A percentile compares a stretch with the other conserved stretches of the same genome.
phyloP scores from a whole-genome alignment of 2,113 vertebrate species.

The Phalacrocorax aristotelis region DNA sequence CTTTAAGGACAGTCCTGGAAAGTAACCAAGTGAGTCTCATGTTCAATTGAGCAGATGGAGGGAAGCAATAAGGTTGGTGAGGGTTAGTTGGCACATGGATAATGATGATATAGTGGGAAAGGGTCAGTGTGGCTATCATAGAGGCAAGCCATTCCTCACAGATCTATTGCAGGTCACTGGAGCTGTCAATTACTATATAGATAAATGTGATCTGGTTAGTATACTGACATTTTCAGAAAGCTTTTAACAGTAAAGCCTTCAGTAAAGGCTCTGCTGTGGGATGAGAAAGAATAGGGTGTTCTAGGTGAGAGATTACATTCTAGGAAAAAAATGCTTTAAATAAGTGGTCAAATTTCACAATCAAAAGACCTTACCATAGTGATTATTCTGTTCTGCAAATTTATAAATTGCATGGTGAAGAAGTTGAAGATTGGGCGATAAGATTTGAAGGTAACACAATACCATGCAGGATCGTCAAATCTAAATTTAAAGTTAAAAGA shows the following conservation, averaged over 20 bases:
- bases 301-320: background rate
- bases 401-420: background rate
- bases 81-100: background rate
- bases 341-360: conserved; percentile 11
- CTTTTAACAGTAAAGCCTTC: background rate
- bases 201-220: conserved; percentile 39
- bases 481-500: background rate
- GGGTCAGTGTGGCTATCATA: background rate
- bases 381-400: conserved; percentile 1
- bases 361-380: background rate
- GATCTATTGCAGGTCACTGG: conserved; percentile 15
- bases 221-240: conserved; percentile 37
- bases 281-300: background rate
- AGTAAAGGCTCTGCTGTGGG: background rate
- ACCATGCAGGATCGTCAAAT: background rate
- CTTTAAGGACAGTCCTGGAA: background rate
- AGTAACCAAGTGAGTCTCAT: background rate
- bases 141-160: conserved; percentile 16
- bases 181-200: background rate
- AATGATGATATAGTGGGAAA: conserved; percentile 33
- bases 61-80: conserved; percentile 26
- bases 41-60: conserved; percentile 1
- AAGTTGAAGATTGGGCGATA: background rate
- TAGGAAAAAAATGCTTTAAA: background rate
- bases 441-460: background rate